Evolutionary conservation across 1,140 invertebrate species (phyloP).

Genomic region (Reticulitermes speratus): DNA sequence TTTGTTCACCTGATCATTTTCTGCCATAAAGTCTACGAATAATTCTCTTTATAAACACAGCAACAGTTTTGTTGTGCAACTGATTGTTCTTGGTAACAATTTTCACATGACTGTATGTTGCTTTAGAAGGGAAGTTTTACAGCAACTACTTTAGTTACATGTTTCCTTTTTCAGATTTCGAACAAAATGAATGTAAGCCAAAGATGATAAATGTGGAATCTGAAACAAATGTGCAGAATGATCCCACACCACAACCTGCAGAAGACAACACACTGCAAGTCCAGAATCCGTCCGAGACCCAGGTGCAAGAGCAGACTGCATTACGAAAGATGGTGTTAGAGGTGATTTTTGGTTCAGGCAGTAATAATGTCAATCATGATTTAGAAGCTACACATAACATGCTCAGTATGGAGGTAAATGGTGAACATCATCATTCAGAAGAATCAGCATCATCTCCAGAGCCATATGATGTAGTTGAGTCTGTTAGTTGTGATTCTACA

Average conservation of each 20-base stretch:
- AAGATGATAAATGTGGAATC: background rate
- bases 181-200: background rate
- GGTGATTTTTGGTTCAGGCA: conserved; percentile 42
- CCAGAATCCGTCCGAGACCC: background rate
- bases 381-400: background rate
- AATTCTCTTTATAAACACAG: background rate
- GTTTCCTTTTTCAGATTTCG: background rate
- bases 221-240: background rate
- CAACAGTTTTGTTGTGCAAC: no score
- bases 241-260: background rate
- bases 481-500: background rate
- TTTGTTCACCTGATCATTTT: no score
- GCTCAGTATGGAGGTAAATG: background rate
- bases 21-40: no score
- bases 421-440: background rate
- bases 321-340: conserved; percentile 44
- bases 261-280: background rate
- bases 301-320: conserved; percentile 37
- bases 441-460: background rate
- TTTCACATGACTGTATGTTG: background rate
- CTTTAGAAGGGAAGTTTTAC: background rate
- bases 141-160: background rate
- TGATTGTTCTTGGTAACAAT: background rate
- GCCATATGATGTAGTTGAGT: background rate
- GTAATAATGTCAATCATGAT: background rate